Conservation (phyloP, 2,113 vertebrate species). For the Esox niger region DNA sequence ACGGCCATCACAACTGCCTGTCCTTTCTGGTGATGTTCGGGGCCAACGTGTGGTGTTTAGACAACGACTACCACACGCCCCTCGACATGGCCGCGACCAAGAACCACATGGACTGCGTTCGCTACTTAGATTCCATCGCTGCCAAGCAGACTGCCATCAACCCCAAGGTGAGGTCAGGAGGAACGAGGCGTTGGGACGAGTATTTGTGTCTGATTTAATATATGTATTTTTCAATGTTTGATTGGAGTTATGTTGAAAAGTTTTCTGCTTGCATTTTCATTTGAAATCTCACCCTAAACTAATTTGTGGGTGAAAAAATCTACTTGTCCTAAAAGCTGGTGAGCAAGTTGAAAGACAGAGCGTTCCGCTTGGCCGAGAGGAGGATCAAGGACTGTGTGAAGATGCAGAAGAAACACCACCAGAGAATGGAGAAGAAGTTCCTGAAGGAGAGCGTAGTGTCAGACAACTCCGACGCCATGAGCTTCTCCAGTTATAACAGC, state of each 20-base stretch:
- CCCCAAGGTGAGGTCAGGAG: conserved; percentile 65
- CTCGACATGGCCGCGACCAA: conserved; percentile 98
- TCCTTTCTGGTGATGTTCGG: conserved; percentile 97
- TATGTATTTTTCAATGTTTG: too few relatives aligned
- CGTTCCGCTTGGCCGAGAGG: conserved; percentile 85
- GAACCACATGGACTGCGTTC: conserved; percentile 95
- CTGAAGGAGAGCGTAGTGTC: conserved; percentile 78
- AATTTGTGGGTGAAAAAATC: too few relatives aligned
- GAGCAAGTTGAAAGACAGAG: conserved; percentile 89
- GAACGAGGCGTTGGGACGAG: too few relatives aligned
- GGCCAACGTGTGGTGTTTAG: conserved; percentile 98
- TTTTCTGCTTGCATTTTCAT: too few relatives aligned
- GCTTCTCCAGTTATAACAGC: conserved; percentile 85
- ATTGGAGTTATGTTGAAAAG: too few relatives aligned
- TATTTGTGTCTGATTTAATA: too few relatives aligned
- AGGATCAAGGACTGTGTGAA: conserved; percentile 90
- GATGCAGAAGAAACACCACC: conserved; percentile 91
- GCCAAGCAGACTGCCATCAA: conserved; percentile 92
- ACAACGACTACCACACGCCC: conserved; percentile 97
- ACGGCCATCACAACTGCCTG: conserved; percentile 93
- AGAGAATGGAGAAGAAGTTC: conserved; percentile 91
- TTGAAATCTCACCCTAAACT: too few relatives aligned
- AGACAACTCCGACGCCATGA: conserved; percentile 85
- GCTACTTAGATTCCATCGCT: conserved; percentile 93
- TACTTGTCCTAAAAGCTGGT: conserved; percentile 64